phyloP scores from a whole-genome alignment of 1,140 invertebrate species.

The Araneus ventricosus region DNA sequence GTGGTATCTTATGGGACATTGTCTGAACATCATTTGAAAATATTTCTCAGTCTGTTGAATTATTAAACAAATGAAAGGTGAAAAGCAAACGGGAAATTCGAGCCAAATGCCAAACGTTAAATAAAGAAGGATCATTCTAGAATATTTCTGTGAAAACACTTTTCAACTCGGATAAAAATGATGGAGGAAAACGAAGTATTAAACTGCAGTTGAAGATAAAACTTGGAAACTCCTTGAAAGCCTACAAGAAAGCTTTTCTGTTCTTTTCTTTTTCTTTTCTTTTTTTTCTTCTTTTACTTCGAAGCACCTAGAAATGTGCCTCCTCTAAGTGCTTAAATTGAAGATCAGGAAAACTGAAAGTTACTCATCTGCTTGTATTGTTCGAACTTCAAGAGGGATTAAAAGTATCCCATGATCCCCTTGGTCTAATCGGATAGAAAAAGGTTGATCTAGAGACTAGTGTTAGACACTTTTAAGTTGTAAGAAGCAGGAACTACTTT shows the following conservation, averaged over 20 bases:
- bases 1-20: no score
- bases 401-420: not conserved
- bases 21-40: no score
- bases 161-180: not conserved
- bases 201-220: conserved; percentile 32
- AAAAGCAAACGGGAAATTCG: no score
- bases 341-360: not conserved
- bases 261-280: not conserved
- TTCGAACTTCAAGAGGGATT: not conserved
- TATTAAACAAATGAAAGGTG: no score
- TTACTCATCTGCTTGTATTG: not conserved
- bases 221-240: not conserved
- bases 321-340: conserved; percentile 35
- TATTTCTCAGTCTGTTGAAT: no score
- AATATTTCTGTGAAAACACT: not conserved
- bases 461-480: not conserved
- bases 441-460: not conserved
- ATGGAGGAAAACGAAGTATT: not conserved
- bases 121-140: not conserved
- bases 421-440: not conserved
- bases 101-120: not conserved
- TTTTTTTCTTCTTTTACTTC: not conserved
- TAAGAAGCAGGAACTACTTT: not conserved
- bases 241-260: not conserved
- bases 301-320: not conserved